Percentiles rank a stretch among this genome's conserved stretches.
These are phyloP conservation scores for Eilema griseolum DNA, from an alignment of 2,888 invertebrate species.

Conservation along the genomic window DNA sequence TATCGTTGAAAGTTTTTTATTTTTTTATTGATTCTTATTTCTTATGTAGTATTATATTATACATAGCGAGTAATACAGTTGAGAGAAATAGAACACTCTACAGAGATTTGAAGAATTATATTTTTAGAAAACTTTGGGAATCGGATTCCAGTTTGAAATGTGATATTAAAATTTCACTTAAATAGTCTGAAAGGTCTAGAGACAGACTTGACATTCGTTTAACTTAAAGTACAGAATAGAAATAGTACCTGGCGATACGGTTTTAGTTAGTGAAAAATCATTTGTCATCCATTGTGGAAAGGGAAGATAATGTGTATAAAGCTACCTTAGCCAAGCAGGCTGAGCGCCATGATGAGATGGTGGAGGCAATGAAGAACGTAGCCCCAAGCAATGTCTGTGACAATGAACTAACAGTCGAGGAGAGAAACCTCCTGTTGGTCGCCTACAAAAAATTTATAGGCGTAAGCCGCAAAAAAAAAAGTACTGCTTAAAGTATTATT, in stretches of 20 bases:
- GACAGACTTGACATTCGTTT: no score
- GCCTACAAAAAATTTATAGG: conserved; percentile 99
- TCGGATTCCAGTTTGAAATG: neutral
- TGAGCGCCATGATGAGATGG: no score
- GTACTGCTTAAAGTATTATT: no score
- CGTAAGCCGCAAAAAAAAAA: conserved; percentile 96
- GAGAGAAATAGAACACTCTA: neutral
- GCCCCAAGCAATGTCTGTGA: conserved; percentile 94
- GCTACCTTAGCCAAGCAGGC: no score
- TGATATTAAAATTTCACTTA: neutral
- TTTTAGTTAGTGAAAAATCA: no score
- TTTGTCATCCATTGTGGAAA: no score
- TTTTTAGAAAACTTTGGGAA: neutral
- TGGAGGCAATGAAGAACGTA: conserved; percentile 99
- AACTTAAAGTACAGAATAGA: no score
- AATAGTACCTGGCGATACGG: no score
- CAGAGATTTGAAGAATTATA: neutral
- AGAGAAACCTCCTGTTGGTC: conserved; percentile 98
- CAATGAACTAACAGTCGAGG: conserved; percentile 97
- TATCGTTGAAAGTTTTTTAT: no score
- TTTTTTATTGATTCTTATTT: conserved; percentile 2
- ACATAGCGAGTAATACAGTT: neutral
- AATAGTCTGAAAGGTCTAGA: neutral
- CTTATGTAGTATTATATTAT: conserved; percentile 4
- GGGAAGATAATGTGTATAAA: no score